phyloP scores from a whole-genome alignment of 1,140 invertebrate species.

The Bemisia tabaci region DNA sequence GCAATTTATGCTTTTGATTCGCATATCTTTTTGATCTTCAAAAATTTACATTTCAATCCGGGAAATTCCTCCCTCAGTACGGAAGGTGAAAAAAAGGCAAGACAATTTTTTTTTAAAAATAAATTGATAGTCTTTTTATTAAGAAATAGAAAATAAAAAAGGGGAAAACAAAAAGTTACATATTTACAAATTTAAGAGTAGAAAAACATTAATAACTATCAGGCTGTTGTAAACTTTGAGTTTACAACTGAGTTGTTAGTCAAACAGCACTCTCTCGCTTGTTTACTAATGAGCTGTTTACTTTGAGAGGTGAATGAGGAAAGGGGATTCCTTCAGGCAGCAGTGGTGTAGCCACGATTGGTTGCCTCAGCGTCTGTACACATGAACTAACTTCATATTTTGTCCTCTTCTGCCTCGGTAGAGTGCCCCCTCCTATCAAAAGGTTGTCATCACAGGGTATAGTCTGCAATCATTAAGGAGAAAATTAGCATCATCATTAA shows the following conservation, averaged over 20 bases:
- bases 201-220: background rate
- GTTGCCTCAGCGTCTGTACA: background rate
- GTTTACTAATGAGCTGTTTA: no score
- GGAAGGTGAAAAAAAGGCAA: no score
- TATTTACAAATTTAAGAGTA: background rate
- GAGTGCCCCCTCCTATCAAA: background rate
- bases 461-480: background rate
- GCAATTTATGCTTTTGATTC: no score
- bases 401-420: background rate
- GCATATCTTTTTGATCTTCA: no score
- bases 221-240: background rate
- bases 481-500: no score
- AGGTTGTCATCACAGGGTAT: background rate
- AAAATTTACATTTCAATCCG: no score
- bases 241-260: background rate
- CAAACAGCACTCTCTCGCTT: background rate
- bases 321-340: background rate
- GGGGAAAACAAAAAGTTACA: background rate
- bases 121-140: background rate
- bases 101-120: constrained; percentile 1
- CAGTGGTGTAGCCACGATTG: background rate
- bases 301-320: background rate
- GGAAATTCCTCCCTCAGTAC: no score
- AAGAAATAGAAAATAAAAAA: background rate
- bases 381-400: background rate